phyloP scores from a whole-genome alignment of 2,888 invertebrate species.

The Strigamia maritima region DNA sequence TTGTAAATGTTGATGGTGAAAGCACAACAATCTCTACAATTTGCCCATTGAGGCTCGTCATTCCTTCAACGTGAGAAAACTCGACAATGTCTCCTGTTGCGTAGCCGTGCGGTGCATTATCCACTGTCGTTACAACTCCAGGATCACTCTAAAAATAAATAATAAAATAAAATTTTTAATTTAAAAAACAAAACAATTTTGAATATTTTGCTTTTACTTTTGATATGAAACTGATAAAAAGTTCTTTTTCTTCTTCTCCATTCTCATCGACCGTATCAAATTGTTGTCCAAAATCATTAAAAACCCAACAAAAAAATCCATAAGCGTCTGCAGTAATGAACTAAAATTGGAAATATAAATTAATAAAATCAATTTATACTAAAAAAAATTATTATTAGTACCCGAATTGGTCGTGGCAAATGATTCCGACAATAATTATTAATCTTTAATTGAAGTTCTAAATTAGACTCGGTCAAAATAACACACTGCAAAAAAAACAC shows the following conservation, averaged over 20 bases:
- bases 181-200: too few species aligned
- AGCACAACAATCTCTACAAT: not conserved
- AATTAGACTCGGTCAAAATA: constrained; percentile 34
- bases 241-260: constrained; percentile 50
- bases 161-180: too few species aligned
- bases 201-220: constrained; percentile 47
- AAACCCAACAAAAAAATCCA: constrained; percentile 50
- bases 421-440: not conserved
- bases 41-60: constrained; percentile 36
- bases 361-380: not conserved
- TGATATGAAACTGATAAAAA: constrained; percentile 50
- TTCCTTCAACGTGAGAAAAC: constrained; percentile 37
- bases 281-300: constrained; percentile 52
- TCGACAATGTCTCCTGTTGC: constrained; percentile 35
- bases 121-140: not conserved
- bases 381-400: not conserved
- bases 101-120: constrained; percentile 1
- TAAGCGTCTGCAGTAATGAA: constrained; percentile 51
- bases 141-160: not conserved
- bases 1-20: constrained; percentile 25
- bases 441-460: not conserved
- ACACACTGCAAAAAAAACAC: constrained; percentile 39
- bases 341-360: constrained; percentile 45
- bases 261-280: constrained; percentile 51
- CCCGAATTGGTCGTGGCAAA: not conserved